Percentiles rank a stretch among this genome's conserved stretches.
Conservation (phyloP, 2,888 invertebrate species). For the Terebella lapidaria region DNA sequence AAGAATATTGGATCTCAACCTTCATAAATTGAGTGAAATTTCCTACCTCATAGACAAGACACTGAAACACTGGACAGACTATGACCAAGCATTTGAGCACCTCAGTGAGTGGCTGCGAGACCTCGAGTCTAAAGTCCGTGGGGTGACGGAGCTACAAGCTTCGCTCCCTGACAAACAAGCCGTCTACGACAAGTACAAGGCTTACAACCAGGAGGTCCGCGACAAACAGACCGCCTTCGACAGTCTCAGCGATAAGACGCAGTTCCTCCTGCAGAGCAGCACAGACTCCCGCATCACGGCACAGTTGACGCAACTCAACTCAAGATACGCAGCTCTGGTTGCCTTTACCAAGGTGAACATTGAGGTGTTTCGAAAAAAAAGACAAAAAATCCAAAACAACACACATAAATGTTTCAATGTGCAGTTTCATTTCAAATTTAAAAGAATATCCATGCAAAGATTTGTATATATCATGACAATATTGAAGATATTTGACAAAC, state of each 20-base stretch:
- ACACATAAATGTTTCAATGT: too few species aligned
- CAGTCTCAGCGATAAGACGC: slow-evolving; percentile 40
- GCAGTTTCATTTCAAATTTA: too few species aligned
- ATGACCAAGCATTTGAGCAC: slow-evolving; percentile 71
- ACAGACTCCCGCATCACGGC: slow-evolving; percentile 43
- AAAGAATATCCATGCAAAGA: too few species aligned
- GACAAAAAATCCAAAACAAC: too few species aligned
- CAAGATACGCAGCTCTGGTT: slow-evolving; percentile 40
- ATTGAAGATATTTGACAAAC: too few species aligned
- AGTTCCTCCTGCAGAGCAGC: slow-evolving; percentile 43
- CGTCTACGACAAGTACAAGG: slow-evolving; percentile 72
- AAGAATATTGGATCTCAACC: too few species aligned
- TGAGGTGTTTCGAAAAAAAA: too few species aligned
- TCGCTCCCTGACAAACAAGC: slow-evolving; percentile 75
- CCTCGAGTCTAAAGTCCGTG: slow-evolving; percentile 79
- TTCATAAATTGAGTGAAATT: background rate
- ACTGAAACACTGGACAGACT: slow-evolving; percentile 68
- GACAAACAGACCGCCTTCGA: slow-evolving; percentile 39
- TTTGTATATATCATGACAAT: too few species aligned
- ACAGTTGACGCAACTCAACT: slow-evolving; percentile 45
- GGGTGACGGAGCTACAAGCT: slow-evolving; percentile 76
- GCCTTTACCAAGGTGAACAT: slow-evolving; percentile 40
- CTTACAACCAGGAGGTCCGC: slow-evolving; percentile 6
- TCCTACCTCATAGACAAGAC: slow-evolving; percentile 3
- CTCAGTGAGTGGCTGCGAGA: slow-evolving; percentile 80